phyloP scores from a whole-genome alignment of 2,113 vertebrate species.

The Phalacrocorax brasilianus region DNA sequence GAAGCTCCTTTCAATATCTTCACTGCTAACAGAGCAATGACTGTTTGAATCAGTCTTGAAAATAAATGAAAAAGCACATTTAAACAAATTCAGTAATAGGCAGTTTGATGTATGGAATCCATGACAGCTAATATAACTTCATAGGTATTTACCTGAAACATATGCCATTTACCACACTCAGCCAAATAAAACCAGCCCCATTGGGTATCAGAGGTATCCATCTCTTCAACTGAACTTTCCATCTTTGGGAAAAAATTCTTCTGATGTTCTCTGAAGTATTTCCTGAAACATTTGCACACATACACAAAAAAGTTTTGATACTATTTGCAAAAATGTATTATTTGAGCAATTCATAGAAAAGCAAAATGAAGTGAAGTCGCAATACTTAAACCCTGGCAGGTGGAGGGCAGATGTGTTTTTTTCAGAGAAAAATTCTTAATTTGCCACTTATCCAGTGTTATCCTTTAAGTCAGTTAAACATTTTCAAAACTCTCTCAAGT shows the following conservation, averaged over 20 bases:
- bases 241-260: constrained; percentile 56
- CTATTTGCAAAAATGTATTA: neutral
- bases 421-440: neutral
- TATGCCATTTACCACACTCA: constrained; percentile 96
- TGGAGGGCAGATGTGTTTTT: neutral
- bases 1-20: constrained; percentile 94
- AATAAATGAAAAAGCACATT: constrained; percentile 64
- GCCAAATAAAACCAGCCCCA: constrained; percentile 98
- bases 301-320: neutral
- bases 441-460: neutral
- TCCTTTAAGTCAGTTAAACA: neutral
- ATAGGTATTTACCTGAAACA: constrained; percentile 87
- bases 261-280: constrained; percentile 65
- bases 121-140: neutral
- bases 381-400: neutral
- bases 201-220: constrained; percentile 92
- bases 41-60: constrained; percentile 87
- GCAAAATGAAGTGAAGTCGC: neutral
- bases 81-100: neutral
- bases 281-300: constrained; percentile 61
- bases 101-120: neutral
- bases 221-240: constrained; percentile 80
- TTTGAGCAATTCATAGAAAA: neutral
- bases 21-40: constrained; percentile 89
- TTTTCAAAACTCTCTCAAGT: neutral